A percentile compares a stretch with the other conserved stretches of the same genome.
Conservation (phyloP, 2,888 invertebrate species). For the Drosophila prostipennis region DNA sequence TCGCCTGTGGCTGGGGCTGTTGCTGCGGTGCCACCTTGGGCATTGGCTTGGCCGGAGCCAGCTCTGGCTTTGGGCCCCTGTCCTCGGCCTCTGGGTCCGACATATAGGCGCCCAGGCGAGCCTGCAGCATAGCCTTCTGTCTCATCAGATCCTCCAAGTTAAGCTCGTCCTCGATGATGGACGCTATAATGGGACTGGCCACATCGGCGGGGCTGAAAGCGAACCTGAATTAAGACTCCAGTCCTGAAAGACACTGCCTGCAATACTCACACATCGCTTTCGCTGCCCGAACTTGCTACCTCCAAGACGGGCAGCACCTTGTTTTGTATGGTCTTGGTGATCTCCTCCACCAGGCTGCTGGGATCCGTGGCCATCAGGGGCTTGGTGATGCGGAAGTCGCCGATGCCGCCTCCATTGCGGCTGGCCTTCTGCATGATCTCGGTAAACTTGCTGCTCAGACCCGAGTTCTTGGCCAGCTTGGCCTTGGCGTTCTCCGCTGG, state of each 20-base stretch:
- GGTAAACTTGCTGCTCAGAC: slow-evolving; percentile 81
- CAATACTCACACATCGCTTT: slow-evolving; percentile 85
- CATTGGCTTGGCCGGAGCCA: slow-evolving; percentile 18
- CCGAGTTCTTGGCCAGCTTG: slow-evolving; percentile 65
- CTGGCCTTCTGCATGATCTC: slow-evolving; percentile 82
- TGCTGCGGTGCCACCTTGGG: slow-evolving; percentile 17
- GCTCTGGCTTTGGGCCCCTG: slow-evolving; percentile 41
- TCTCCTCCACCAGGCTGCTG: slow-evolving; percentile 85
- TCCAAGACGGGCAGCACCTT: slow-evolving; percentile 85
- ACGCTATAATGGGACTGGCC: slow-evolving; percentile 88
- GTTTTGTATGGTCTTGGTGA: slow-evolving; percentile 84
- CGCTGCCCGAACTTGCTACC: slow-evolving; percentile 89
- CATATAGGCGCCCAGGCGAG: slow-evolving; percentile 90
- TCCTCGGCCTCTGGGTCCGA: slow-evolving; percentile 88
- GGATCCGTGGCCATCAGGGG: slow-evolving; percentile 84
- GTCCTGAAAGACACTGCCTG: background rate
- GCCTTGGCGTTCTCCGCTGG: slow-evolving; percentile 24
- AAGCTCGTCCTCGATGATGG: slow-evolving; percentile 92
- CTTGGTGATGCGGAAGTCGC: slow-evolving; percentile 75
- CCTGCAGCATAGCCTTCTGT: slow-evolving; percentile 93
- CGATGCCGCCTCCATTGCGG: slow-evolving; percentile 76
- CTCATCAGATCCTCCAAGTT: slow-evolving; percentile 95
- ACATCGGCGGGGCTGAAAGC: slow-evolving; percentile 85
- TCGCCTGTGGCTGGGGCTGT: slow-evolving; percentile 24
- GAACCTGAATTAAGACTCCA: background rate